phyloP scores from a whole-genome alignment of 2,113 vertebrate species.

The Catharus minimus region DNA sequence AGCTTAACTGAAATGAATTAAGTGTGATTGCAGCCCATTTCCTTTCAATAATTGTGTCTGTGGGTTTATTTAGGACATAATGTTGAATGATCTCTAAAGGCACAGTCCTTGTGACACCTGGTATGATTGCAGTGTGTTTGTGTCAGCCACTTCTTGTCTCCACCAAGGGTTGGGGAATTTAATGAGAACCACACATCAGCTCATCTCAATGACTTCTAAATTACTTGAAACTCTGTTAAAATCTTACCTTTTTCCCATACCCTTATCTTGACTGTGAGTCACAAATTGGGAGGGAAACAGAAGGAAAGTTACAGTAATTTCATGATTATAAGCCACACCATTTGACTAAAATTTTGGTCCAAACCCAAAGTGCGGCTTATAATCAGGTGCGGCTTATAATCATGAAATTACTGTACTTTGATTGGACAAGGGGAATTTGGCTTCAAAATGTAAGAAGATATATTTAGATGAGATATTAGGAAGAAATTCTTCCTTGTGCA shows the following conservation, averaged over 20 bases:
- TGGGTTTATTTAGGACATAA: background rate
- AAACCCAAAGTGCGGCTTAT: too few species aligned
- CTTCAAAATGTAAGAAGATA: background rate
- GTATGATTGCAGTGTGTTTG: fast-evolving
- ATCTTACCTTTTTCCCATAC: background rate
- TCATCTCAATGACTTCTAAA: background rate
- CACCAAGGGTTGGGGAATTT: background rate
- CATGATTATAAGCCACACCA: too few species aligned
- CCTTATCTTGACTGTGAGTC: background rate
- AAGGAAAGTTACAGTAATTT: background rate
- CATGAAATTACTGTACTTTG: background rate
- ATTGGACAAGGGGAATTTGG: background rate
- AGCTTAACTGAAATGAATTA: constrained; percentile 13
- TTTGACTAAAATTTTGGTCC: too few species aligned
- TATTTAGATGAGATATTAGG: background rate
- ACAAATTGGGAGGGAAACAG: background rate
- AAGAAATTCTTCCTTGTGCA: background rate
- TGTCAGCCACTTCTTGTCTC: background rate
- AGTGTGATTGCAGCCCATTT: background rate
- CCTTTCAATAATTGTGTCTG: constrained; percentile 22
- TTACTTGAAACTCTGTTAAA: background rate
- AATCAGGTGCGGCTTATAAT: too few species aligned
- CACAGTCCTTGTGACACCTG: background rate
- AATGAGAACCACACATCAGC: background rate
- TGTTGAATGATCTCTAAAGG: background rate